Evolutionary conservation across 2,113 vertebrate species (phyloP).

Genomic region (Pygoscelis adeliae): DNA sequence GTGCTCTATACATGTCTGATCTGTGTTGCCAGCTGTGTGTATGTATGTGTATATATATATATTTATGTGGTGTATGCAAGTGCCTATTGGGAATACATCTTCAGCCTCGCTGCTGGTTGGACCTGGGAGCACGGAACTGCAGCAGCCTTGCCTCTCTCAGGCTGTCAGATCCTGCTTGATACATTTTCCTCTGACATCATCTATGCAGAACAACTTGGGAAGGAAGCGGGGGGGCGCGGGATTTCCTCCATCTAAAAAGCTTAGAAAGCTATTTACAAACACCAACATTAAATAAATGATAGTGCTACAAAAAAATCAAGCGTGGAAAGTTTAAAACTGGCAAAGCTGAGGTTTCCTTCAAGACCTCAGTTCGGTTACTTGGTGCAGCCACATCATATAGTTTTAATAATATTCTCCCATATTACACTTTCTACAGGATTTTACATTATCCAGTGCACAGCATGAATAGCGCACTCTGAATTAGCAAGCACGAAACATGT

Average conservation of each 20-base stretch:
- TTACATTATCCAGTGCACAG: conserved; percentile 21
- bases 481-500: background rate
- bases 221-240: background rate
- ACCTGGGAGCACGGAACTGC: background rate
- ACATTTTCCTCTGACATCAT: background rate
- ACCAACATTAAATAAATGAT: background rate
- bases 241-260: background rate
- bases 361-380: background rate
- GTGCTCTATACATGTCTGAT: accelerated
- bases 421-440: conserved; percentile 14
- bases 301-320: background rate
- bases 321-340: background rate
- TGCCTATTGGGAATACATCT: background rate
- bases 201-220: background rate
- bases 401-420: conserved; percentile 18
- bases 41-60: no score
- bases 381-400: background rate
- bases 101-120: background rate
- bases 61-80: background rate
- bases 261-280: background rate
- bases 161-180: background rate
- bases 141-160: background rate
- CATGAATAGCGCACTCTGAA: background rate
- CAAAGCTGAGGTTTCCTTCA: background rate
- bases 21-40: background rate